Conservation (phyloP, 2,797 vertebrate species). For the Poeciliopsis infans region DNA sequence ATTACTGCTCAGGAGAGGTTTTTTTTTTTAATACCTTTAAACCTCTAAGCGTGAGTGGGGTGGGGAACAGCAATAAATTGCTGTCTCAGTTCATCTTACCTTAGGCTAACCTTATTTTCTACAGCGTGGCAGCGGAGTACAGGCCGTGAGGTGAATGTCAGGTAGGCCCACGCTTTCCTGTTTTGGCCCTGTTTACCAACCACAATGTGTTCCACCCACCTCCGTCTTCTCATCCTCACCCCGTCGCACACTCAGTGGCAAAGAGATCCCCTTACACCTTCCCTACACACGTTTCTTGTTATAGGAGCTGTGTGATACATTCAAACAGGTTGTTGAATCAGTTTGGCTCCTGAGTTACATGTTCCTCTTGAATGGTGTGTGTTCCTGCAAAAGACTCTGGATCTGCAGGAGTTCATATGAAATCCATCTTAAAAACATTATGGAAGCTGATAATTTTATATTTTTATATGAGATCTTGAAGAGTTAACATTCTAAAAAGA, state of each 20-base stretch:
- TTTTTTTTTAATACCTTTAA: constrained; percentile 10
- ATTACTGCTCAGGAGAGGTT: constrained; percentile 3
- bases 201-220: constrained; percentile 71
- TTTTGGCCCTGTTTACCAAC: constrained; percentile 72
- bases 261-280: constrained; percentile 52
- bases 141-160: constrained; percentile 53
- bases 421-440: not conserved
- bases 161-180: constrained; percentile 72
- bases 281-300: constrained; percentile 45
- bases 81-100: constrained; percentile 47
- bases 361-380: not conserved
- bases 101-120: constrained; percentile 40
- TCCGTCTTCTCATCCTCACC: constrained; percentile 60
- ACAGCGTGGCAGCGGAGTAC: constrained; percentile 38
- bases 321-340: constrained; percentile 41
- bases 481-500: not conserved
- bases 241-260: constrained; percentile 42
- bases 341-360: not conserved
- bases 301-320: constrained; percentile 26
- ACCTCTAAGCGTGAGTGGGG: constrained; percentile 2
- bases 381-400: not conserved
- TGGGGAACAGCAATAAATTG: constrained; percentile 14
- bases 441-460: not conserved
- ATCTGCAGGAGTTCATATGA: not conserved
- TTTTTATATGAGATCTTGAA: not conserved